A percentile compares a stretch with the other conserved stretches of the same genome.
Evolutionary conservation across 1,140 invertebrate species (phyloP).

Genomic region (Drosophila quadrilineata): DNA sequence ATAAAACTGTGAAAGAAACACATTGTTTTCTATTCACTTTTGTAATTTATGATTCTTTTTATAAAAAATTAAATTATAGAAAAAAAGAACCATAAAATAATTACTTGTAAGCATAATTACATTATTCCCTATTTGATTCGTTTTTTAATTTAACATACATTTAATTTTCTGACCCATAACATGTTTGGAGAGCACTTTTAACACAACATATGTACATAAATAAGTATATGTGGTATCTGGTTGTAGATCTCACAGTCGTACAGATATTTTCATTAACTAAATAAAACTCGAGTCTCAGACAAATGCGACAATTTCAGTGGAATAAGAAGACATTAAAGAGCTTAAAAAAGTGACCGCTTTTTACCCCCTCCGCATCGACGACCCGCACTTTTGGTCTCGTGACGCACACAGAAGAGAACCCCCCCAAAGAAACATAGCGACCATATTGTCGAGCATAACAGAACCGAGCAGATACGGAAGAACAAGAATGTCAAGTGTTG

Average conservation of each 20-base stretch:
- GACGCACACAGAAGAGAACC: conserved; percentile 49
- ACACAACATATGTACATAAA: too few relatives aligned
- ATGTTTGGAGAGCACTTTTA: not conserved
- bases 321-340: conserved; percentile 60
- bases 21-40: too few relatives aligned
- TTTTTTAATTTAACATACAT: not conserved
- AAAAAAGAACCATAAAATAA: too few relatives aligned
- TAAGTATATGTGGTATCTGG: conserved; percentile 30
- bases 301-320: conserved; percentile 55
- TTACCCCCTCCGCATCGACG: not conserved
- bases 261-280: conserved; percentile 59
- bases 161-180: not conserved
- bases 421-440: not conserved
- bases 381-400: conserved; percentile 49
- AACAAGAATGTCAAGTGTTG: too few relatives aligned
- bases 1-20: too few relatives aligned
- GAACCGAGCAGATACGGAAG: conserved; percentile 41
- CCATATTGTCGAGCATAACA: conserved; percentile 24
- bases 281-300: too few relatives aligned
- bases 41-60: too few relatives aligned
- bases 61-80: too few relatives aligned
- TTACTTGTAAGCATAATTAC: too few relatives aligned
- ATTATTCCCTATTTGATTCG: not conserved
- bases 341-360: conserved; percentile 9
- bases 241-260: conserved; percentile 52